phyloP scores from a whole-genome alignment of 53 echinoderm and acorn worm genomes.

The Zoroaster sp. region DNA sequence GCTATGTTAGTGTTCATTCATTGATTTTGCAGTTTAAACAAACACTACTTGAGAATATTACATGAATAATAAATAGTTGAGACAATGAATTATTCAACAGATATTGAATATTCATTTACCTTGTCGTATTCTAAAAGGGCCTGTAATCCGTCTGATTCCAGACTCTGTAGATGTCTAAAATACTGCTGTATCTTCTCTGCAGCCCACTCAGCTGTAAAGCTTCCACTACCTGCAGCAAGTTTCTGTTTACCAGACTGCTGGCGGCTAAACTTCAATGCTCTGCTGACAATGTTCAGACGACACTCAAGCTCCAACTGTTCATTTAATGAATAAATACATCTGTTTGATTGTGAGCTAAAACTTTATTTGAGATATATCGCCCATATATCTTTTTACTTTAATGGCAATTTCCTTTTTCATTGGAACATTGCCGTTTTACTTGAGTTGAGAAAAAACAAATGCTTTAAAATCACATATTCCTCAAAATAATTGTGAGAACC shows the following conservation, averaged over 20 bases:
- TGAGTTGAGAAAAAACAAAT: too few relatives aligned
- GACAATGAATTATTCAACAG: too few relatives aligned
- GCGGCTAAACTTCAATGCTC: conserved; percentile 79
- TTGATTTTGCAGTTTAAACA: too few relatives aligned
- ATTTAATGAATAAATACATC: not conserved
- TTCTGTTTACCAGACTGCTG: conserved; percentile 90
- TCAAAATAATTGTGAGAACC: too few relatives aligned
- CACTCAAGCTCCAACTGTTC: conserved; percentile 81
- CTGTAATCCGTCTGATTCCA: conserved; percentile 57
- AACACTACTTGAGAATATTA: too few relatives aligned
- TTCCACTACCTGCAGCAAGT: conserved; percentile 42
- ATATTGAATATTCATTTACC: too few relatives aligned
- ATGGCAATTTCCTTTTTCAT: too few relatives aligned
- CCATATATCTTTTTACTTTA: too few relatives aligned
- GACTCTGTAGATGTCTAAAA: conserved; percentile 80
- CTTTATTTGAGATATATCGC: not conserved
- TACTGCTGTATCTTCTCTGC: conserved; percentile 71
- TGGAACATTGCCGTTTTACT: too few relatives aligned
- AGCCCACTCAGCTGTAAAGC: conserved; percentile 51
- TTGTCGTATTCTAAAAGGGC: conserved; percentile 69
- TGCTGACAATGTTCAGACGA: conserved; percentile 76
- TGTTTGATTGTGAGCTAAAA: not conserved
- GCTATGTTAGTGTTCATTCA: too few relatives aligned
- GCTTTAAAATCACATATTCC: too few relatives aligned
- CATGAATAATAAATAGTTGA: too few relatives aligned